Conservation (phyloP, 2,888 invertebrate genomes). For the Drosophila histrio region DNA sequence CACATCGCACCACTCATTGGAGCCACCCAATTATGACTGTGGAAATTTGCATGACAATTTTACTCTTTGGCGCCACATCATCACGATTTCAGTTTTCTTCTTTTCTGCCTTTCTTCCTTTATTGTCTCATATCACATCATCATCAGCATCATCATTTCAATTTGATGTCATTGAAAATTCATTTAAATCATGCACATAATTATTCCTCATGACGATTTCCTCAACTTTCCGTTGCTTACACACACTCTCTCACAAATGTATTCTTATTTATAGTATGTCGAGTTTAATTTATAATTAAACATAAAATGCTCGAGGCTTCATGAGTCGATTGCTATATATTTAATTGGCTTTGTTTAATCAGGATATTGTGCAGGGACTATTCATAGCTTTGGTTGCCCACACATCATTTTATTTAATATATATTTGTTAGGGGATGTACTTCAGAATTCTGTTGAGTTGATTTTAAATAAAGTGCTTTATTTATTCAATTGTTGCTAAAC, state of each 20-base stretch:
- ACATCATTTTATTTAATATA: background rate
- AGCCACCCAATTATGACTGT: slow-evolving; percentile 35
- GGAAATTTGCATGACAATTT: slow-evolving; percentile 49
- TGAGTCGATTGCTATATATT: background rate
- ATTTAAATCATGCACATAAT: slow-evolving; percentile 45
- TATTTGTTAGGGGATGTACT: background rate
- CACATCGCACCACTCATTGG: slow-evolving; percentile 3
- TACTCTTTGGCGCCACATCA: slow-evolving; percentile 37
- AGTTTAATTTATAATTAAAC: background rate
- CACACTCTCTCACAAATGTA: background rate
- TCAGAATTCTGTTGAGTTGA: background rate
- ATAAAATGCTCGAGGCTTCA: background rate
- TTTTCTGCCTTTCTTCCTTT: background rate
- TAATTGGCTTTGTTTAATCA: background rate
- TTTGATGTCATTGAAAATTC: slow-evolving; percentile 46
- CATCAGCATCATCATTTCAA: slow-evolving; percentile 18
- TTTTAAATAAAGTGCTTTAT: background rate
- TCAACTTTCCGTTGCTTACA: slow-evolving; percentile 9
- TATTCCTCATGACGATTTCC: slow-evolving; percentile 11
- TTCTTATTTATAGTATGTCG: background rate
- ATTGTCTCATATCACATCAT: slow-evolving; percentile 14
- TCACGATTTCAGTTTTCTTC: slow-evolving; percentile 21
- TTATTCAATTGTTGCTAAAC: background rate
- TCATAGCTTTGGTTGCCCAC: background rate
- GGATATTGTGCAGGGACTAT: background rate